These are phyloP conservation scores for Falco novaeseelandiae DNA, from an alignment of 2,797 vertebrate genomes.

Conservation along the genomic window DNA sequence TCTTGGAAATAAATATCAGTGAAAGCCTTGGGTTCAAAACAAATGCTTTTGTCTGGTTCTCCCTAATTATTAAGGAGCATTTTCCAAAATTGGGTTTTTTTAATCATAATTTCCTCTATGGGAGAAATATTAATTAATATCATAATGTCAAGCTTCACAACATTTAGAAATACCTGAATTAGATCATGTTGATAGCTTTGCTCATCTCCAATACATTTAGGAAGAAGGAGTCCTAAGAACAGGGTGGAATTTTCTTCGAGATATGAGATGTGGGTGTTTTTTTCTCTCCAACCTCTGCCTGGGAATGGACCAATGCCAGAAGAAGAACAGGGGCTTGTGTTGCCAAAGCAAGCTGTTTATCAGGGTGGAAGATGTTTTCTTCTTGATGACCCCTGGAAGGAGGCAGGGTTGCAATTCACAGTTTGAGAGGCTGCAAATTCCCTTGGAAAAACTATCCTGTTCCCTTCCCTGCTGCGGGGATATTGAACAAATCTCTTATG, in stretches of 20 bases:
- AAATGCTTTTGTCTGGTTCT: neutral
- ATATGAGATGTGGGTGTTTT: neutral
- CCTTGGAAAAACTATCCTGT: neutral
- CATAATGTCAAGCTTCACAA: neutral
- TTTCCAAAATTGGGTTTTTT: accelerated
- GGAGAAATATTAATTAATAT: neutral
- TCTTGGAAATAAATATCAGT: neutral
- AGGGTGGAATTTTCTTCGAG: neutral
- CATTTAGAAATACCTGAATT: neutral
- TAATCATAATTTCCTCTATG: neutral
- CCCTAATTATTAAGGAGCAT: neutral
- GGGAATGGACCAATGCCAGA: neutral
- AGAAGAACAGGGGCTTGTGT: neutral
- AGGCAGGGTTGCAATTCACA: neutral
- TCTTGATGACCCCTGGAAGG: neutral
- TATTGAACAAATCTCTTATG: neutral
- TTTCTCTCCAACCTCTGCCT: neutral
- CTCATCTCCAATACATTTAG: neutral
- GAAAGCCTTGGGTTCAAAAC: neutral
- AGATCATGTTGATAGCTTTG: neutral
- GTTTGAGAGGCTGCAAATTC: neutral
- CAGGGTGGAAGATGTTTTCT: neutral
- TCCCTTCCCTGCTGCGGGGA: neutral
- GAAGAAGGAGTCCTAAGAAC: neutral
- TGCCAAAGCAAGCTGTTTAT: neutral